phyloP scores from a whole-genome alignment of 2,797 vertebrate genomes.

The Cottoperca gobio region DNA sequence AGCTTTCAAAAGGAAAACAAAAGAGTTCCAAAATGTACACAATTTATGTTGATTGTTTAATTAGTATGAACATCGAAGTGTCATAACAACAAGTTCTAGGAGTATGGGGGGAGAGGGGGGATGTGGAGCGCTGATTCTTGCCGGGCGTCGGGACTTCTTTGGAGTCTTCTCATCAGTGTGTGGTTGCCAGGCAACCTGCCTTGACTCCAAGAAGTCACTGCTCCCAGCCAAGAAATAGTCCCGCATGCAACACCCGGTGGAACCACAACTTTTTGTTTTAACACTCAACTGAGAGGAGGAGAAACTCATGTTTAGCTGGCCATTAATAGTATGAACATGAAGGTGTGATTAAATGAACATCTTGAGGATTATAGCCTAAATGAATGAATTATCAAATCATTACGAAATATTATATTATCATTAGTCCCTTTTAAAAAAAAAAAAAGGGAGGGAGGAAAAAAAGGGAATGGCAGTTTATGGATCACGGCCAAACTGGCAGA shows the following conservation, averaged over 20 bases:
- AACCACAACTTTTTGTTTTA: background rate
- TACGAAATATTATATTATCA: slow-evolving; percentile 46
- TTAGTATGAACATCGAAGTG: background rate
- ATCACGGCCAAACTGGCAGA: slow-evolving; percentile 72
- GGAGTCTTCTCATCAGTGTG: background rate
- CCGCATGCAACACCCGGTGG: background rate
- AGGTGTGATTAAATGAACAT: slow-evolving; percentile 33
- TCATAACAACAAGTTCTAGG: background rate
- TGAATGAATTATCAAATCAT: slow-evolving; percentile 38
- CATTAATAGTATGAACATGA: background rate
- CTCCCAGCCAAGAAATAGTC: background rate
- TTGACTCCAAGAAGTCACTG: background rate
- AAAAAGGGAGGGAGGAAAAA: slow-evolving; percentile 41
- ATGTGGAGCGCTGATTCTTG: background rate
- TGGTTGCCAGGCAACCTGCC: background rate
- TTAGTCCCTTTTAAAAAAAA: slow-evolving; percentile 52
- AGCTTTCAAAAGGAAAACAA: background rate
- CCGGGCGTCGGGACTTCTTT: background rate
- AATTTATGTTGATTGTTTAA: slow-evolving; percentile 4
- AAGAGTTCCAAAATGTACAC: background rate
- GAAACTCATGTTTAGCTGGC: background rate
- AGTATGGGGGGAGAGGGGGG: too few relatives aligned
- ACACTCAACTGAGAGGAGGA: background rate
- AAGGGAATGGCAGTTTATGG: slow-evolving; percentile 61
- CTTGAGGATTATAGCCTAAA: slow-evolving; percentile 27